These are phyloP conservation scores for Bucorvus abyssinicus DNA, from an alignment of 2,797 vertebrate species.

Conservation along the genomic window DNA sequence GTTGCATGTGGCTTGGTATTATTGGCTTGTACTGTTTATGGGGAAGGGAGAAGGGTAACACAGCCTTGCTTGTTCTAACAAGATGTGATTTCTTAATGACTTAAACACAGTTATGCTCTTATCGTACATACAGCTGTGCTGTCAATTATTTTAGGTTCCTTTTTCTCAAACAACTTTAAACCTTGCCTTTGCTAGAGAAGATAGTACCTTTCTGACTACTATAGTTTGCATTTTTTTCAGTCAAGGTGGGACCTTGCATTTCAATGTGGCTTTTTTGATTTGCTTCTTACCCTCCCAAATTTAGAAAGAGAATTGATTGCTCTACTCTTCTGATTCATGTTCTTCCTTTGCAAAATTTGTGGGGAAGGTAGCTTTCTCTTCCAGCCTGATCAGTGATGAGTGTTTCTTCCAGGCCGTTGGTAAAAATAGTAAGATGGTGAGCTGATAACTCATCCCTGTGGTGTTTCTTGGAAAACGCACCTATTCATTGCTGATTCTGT, in stretches of 20 bases:
- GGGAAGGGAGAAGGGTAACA: not conserved
- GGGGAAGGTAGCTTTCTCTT: not conserved
- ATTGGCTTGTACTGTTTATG: not conserved
- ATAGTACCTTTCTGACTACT: not conserved
- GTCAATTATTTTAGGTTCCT: not conserved
- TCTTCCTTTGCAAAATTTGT: not conserved
- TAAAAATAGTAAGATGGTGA: not conserved
- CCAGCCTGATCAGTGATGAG: not conserved
- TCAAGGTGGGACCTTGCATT: not conserved
- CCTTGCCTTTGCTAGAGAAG: not conserved
- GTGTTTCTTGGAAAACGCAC: not conserved
- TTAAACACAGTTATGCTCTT: not conserved
- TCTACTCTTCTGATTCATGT: not conserved
- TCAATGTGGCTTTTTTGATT: not conserved
- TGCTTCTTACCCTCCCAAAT: not conserved
- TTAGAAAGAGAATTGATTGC: not conserved
- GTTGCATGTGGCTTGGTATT: not conserved
- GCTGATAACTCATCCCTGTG: not conserved
- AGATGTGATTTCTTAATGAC: not conserved
- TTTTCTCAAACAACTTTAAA: not conserved
- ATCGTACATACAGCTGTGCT: not conserved
- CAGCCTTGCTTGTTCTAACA: constrained; percentile 10
- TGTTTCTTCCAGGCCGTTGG: not conserved
- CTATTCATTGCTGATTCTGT: not conserved
- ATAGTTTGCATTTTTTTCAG: not conserved